A percentile compares a stretch with the other conserved stretches of the same genome.
Evolutionary conservation across 2,797 vertebrate genomes (phyloP).

Genomic region (Salmo trutta): DNA sequence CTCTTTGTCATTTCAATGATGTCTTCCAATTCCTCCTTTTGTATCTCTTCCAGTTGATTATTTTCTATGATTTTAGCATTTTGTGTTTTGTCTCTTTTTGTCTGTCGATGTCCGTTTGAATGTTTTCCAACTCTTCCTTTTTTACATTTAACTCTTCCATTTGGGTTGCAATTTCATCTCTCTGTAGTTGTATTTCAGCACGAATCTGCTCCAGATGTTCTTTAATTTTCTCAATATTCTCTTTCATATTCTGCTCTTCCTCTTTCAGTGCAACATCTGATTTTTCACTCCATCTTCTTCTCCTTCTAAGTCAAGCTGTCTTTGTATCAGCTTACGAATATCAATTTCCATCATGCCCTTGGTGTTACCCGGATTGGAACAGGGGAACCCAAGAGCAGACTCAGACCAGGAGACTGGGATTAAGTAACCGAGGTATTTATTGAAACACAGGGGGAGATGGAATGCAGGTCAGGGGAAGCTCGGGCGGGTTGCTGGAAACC

Average conservation of each 20-base stretch:
- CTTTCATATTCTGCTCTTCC: constrained; percentile 9
- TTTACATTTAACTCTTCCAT: constrained; percentile 8
- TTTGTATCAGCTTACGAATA: background rate
- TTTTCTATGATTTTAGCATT: too few species aligned
- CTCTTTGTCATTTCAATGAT: too few species aligned
- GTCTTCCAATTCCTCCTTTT: too few species aligned
- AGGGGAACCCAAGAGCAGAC: too few species aligned
- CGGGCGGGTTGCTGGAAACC: too few species aligned
- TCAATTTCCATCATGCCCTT: background rate
- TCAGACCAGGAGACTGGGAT: too few species aligned
- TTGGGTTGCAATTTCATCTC: background rate
- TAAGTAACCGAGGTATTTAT: constrained; percentile 12
- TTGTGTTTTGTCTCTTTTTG: too few species aligned
- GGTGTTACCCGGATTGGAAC: constrained; percentile 2
- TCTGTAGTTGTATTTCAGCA: background rate
- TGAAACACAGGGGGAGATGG: background rate
- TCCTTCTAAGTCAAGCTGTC: background rate
- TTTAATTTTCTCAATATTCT: background rate
- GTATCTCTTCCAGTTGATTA: too few species aligned
- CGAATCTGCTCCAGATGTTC: background rate
- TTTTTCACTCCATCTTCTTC: constrained; percentile 3
- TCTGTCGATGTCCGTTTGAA: background rate
- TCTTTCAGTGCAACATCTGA: background rate
- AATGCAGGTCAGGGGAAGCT: too few species aligned
- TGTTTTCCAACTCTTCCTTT: constrained; percentile 12